Evolutionary conservation across 1,140 invertebrate genomes (phyloP).

Genomic region (Arctopsyche grandis): DNA sequence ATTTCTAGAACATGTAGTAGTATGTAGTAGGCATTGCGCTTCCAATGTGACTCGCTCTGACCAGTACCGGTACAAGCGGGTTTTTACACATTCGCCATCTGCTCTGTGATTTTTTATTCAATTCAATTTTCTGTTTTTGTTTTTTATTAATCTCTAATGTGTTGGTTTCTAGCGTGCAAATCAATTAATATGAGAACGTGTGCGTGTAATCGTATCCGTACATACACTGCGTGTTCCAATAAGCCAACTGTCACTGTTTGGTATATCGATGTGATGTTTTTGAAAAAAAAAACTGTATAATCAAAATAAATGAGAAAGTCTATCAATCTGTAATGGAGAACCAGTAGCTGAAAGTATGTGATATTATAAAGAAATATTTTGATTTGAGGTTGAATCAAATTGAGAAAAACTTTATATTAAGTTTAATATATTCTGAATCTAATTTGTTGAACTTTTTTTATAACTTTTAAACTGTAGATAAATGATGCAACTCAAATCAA

Average conservation of each 20-base stretch:
- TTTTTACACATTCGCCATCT: slow-evolving; percentile 17
- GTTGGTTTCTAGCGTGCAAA: not conserved
- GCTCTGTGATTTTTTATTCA: not conserved
- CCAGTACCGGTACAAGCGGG: slow-evolving; percentile 16
- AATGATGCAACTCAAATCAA: too few species aligned
- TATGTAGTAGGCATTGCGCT: not conserved
- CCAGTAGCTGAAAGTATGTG: too few species aligned
- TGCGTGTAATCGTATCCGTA: not conserved
- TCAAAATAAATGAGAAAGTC: too few species aligned
- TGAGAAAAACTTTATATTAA: too few species aligned
- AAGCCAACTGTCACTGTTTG: not conserved
- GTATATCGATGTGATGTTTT: not conserved
- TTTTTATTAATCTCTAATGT: not conserved
- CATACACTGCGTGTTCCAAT: not conserved
- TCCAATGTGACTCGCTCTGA: slow-evolving; percentile 19
- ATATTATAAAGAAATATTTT: too few species aligned
- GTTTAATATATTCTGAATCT: too few species aligned
- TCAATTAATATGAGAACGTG: not conserved
- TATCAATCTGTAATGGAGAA: too few species aligned
- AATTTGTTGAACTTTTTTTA: too few species aligned
- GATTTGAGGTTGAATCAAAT: too few species aligned
- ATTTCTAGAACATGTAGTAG: slow-evolving; percentile 6
- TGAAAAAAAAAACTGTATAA: too few species aligned
- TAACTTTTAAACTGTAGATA: too few species aligned
- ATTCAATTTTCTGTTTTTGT: not conserved